Evolutionary conservation across 1,140 invertebrate species (phyloP).

Genomic region (Trichonephila inaurata): DNA sequence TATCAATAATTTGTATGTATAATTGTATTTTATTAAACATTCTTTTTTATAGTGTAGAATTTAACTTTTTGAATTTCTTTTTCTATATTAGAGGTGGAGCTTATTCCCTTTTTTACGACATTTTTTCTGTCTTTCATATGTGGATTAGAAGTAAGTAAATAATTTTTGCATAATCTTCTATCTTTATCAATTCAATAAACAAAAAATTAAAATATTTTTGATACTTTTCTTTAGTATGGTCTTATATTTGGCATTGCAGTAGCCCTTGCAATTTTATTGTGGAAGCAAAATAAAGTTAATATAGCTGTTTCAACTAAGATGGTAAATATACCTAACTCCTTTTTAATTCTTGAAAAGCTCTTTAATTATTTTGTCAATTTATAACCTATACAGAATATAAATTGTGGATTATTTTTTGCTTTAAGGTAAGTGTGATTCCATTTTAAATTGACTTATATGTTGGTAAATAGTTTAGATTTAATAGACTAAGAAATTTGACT

Average conservation of each 20-base stretch:
- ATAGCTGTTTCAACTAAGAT: constrained; percentile 43
- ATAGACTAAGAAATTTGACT: too few relatives aligned
- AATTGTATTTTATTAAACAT: too few relatives aligned
- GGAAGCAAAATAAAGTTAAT: constrained; percentile 66
- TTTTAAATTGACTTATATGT: too few relatives aligned
- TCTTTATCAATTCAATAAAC: neutral
- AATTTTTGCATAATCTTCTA: neutral
- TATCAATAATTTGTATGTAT: too few relatives aligned
- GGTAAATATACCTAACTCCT: neutral
- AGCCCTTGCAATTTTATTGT: constrained; percentile 54
- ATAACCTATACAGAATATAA: too few relatives aligned
- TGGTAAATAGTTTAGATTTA: too few relatives aligned
- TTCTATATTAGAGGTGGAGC: constrained; percentile 86
- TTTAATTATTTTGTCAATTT: too few relatives aligned
- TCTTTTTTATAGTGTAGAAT: neutral
- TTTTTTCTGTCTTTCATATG: constrained; percentile 90
- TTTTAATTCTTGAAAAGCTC: too few relatives aligned
- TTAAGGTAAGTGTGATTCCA: too few relatives aligned
- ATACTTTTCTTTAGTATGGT: constrained; percentile 46
- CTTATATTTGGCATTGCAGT: constrained; percentile 61
- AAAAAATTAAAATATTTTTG: neutral
- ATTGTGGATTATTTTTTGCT: too few relatives aligned
- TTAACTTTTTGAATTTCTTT: constrained; percentile 47
- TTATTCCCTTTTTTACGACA: constrained; percentile 89
- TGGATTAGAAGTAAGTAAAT: constrained; percentile 82